Evolutionary conservation across 2,797 vertebrate species (phyloP).

Genomic region (Scarus forsteni): DNA sequence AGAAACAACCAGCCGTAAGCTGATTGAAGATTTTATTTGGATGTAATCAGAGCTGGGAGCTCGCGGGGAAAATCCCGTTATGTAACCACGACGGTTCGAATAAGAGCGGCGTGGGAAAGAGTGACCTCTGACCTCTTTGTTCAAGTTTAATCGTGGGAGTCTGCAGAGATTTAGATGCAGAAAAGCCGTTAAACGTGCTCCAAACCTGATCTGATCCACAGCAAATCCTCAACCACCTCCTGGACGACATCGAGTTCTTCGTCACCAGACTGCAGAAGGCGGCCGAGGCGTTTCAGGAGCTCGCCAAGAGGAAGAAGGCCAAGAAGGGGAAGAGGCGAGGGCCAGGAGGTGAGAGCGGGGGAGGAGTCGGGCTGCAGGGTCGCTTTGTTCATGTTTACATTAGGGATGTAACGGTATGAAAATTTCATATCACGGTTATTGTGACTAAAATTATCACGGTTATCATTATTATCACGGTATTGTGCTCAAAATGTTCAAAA

Average conservation of each 20-base stretch:
- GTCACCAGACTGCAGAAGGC: conserved; percentile 96
- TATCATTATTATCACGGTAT: too few relatives aligned
- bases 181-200: not conserved
- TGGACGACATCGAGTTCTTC: conserved; percentile 97
- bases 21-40: conserved; percentile 34
- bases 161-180: not conserved
- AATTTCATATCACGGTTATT: too few relatives aligned
- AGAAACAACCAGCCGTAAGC: conserved; percentile 31
- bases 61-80: conserved; percentile 55
- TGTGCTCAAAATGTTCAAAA: too few relatives aligned
- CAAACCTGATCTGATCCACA: conserved; percentile 48
- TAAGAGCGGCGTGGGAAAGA: not conserved
- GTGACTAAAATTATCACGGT: too few relatives aligned
- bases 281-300: conserved; percentile 92
- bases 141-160: conserved; percentile 52
- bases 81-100: conserved; percentile 21
- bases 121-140: conserved; percentile 27
- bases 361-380: too few relatives aligned
- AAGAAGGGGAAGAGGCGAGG: conserved; percentile 93
- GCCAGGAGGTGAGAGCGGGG: conserved; percentile 87
- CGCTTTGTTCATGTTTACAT: too few relatives aligned
- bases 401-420: too few relatives aligned
- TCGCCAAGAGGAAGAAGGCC: conserved; percentile 91
- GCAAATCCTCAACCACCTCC: conserved; percentile 98
- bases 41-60: conserved; percentile 35